phyloP scores from a whole-genome alignment of 1,140 invertebrate species.

The Coboldia fuscipes region DNA sequence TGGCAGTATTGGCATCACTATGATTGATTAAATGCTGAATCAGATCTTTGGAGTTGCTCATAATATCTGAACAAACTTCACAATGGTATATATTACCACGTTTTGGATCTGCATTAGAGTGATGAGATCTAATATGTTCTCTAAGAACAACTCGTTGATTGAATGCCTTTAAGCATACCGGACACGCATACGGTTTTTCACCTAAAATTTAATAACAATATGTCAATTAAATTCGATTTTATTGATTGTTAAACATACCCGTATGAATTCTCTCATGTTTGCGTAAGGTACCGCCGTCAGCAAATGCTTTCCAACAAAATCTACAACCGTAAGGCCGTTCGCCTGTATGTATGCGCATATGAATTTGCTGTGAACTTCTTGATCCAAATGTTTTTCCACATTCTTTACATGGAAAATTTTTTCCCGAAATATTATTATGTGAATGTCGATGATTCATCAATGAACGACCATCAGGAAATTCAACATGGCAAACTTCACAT shows the following conservation, averaged over 20 bases:
- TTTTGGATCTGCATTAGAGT: conserved; percentile 49
- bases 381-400: conserved; percentile 70
- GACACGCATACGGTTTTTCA: conserved; percentile 88
- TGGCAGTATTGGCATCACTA: conserved; percentile 59
- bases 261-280: conserved; percentile 97
- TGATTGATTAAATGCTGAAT: conserved; percentile 62
- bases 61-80: conserved; percentile 45
- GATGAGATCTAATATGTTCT: conserved; percentile 62
- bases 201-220: conserved; percentile 18
- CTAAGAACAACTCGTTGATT: conserved; percentile 64
- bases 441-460: conserved; percentile 48
- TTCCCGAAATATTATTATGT: conserved; percentile 32
- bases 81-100: conserved; percentile 37
- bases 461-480: conserved; percentile 43
- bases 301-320: conserved; percentile 98
- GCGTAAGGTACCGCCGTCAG: conserved; percentile 88
- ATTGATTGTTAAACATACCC: conserved; percentile 17
- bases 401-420: conserved; percentile 62
- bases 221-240: not conserved
- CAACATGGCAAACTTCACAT: conserved; percentile 46
- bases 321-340: conserved; percentile 73
- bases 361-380: conserved; percentile 80
- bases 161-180: conserved; percentile 73
- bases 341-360: conserved; percentile 63
- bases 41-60: conserved; percentile 44